Evolutionary conservation across 2,113 vertebrate species (phyloP).

Genomic region (Noturus placidus): DNA sequence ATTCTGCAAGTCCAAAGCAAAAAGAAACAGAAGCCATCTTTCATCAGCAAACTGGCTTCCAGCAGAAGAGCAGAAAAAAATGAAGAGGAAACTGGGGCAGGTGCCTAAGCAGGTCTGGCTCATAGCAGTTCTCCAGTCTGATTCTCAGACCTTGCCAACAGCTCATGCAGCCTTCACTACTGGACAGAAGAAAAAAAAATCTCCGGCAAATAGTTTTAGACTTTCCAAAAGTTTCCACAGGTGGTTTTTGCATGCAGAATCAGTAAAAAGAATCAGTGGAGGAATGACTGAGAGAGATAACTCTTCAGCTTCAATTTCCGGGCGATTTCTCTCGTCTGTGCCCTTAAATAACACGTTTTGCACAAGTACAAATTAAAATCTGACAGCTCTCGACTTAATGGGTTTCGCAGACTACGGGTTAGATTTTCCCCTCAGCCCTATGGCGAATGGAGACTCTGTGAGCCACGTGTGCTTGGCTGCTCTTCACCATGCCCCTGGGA

Average conservation of each 20-base stretch:
- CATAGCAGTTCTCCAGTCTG: constrained; percentile 27
- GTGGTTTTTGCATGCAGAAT: constrained; percentile 48
- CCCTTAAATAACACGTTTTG: constrained; percentile 56
- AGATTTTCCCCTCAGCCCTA: constrained; percentile 60
- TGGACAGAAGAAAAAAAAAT: constrained; percentile 36
- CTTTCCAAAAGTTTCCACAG: constrained; percentile 55
- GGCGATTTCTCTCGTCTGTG: constrained; percentile 51
- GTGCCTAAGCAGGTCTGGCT: constrained; percentile 43
- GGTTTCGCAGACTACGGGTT: constrained; percentile 65
- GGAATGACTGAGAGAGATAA: constrained; percentile 41
- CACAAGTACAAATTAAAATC: constrained; percentile 61
- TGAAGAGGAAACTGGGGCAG: constrained; percentile 24
- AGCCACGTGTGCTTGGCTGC: constrained; percentile 49
- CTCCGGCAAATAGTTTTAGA: constrained; percentile 47
- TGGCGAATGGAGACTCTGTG: constrained; percentile 22
- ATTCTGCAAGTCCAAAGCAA: background rate
- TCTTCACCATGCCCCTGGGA: constrained; percentile 41
- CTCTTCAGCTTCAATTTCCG: constrained; percentile 47
- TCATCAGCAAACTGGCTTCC: constrained; percentile 24
- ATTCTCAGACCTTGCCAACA: constrained; percentile 42
- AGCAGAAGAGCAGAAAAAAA: constrained; percentile 13
- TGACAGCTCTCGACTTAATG: constrained; percentile 65
- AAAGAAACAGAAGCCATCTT: constrained; percentile 35
- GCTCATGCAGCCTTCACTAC: constrained; percentile 47
- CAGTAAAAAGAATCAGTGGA: constrained; percentile 36